phyloP scores from a whole-genome alignment of 2,888 invertebrate genomes.

The Dicycla oo region DNA sequence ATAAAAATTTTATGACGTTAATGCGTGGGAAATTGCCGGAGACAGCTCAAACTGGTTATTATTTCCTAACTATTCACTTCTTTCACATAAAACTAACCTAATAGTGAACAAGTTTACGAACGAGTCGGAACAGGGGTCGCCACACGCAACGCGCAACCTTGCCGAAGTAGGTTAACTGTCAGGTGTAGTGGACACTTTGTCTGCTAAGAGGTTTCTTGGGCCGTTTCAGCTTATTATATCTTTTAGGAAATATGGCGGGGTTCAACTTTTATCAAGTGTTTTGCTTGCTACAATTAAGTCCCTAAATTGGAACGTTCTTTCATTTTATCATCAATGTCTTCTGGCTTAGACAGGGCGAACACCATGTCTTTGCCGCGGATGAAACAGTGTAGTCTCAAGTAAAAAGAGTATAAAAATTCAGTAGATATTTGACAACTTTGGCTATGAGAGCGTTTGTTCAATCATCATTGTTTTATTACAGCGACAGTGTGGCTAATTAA shows the following conservation, averaged over 20 bases:
- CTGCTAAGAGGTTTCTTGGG: slow-evolving; percentile 57
- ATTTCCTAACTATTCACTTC: slow-evolving; percentile 17
- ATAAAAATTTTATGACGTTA: not conserved
- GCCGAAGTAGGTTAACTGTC: slow-evolving; percentile 62
- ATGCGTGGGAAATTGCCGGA: slow-evolving; percentile 8
- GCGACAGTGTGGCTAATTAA: not conserved
- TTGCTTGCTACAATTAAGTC: slow-evolving; percentile 14
- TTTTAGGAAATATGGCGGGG: slow-evolving; percentile 39
- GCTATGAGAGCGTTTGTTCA: not conserved
- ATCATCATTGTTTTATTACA: not conserved
- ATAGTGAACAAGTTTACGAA: slow-evolving; percentile 23
- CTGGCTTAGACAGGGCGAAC: not conserved
- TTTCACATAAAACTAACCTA: slow-evolving; percentile 34
- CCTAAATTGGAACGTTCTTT: slow-evolving; percentile 5
- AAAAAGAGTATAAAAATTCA: not conserved
- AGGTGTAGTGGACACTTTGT: slow-evolving; percentile 65
- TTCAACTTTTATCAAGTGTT: slow-evolving; percentile 16
- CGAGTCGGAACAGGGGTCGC: slow-evolving; percentile 50
- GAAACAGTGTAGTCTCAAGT: not conserved
- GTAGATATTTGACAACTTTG: not conserved
- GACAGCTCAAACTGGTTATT: slow-evolving; percentile 12
- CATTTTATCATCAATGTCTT: not conserved
- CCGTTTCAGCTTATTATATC: slow-evolving; percentile 54
- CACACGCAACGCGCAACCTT: slow-evolving; percentile 60
- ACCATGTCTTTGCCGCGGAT: not conserved